phyloP scores from a whole-genome alignment of 2,888 invertebrate species.

The Lydus trimaculatus region DNA sequence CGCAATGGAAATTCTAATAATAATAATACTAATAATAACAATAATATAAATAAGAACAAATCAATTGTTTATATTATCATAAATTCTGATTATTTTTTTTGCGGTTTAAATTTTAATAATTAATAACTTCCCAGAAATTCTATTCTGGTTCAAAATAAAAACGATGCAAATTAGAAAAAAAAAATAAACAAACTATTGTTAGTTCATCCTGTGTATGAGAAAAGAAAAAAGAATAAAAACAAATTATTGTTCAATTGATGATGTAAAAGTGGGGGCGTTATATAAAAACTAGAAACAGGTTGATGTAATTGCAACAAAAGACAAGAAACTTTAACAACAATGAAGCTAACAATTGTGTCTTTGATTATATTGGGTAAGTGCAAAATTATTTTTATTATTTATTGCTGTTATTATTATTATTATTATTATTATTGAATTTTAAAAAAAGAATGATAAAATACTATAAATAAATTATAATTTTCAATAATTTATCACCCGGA shows the following conservation, averaged over 20 bases:
- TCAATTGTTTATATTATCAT: too few relatives aligned
- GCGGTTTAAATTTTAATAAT: too few relatives aligned
- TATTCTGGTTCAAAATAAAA: background rate
- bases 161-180: background rate
- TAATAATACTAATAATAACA: background rate
- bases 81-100: background rate
- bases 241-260: constrained; percentile 1
- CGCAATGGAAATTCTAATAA: background rate
- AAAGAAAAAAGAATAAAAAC: background rate
- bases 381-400: too few relatives aligned
- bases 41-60: too few relatives aligned
- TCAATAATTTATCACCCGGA: background rate
- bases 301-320: background rate
- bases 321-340: constrained; percentile 24
- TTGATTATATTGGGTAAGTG: constrained; percentile 44
- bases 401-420: constrained; percentile 12
- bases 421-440: constrained; percentile 9
- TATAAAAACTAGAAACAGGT: background rate
- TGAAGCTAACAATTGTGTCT: constrained; percentile 43
- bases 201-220: background rate
- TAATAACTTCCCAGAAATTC: background rate
- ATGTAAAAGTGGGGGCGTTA: background rate
- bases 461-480: background rate
- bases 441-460: background rate
- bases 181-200: background rate